Evolutionary conservation across 2,888 invertebrate genomes (phyloP), one percentile per base, ranked within the genome.

Genomic region (Drosophila flavopinicola): DNA sequence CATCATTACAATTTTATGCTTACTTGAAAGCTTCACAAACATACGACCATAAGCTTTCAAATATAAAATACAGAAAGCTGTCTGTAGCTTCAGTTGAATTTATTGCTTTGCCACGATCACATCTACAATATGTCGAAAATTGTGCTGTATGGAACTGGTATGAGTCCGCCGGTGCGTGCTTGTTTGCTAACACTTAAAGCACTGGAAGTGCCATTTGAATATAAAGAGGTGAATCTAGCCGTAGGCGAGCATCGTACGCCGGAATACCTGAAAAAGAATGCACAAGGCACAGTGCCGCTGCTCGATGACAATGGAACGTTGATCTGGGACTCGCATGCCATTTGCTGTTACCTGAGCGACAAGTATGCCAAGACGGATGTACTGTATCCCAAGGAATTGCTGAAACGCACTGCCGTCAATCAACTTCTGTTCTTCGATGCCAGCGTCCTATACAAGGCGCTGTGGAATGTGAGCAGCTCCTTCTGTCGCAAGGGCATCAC

Each of bases 101-200:
- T n/a, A n/a, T n/a, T n/a, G n/a, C n/a, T n/a, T n/a, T n/a, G n/a
- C n/a, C n/a, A n/a, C n/a, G n/a, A n/a, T n/a, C n/a, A n/a, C n/a
- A n/a, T n/a, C n/a, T n/a, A n/a, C n/a, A n/a, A n/a, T n/a, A 77
- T 77, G 77, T 13, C 66, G 3, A 84, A 57, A 20, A 33, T 88
- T 1, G 42, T 80, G 25, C 65, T 89, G 1, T 89, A 88, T 37
- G 88, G 88, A 2, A 25, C 58, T 3, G 73, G 76, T 24, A 33
- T 75, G 0, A 94, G 94, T 75, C 91, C 93, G 0, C 94, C 94
- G 13, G 94, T 94, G 88, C 92, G 94, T 6, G 89, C 93, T 0
- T 94, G 93, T 6, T 89, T 93, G 30, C 88, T 95, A 32, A 91
- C 93, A 0, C 93, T 94, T 1, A 93, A 93, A 65, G 93, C 93